A percentile compares a stretch with the other conserved stretches of the same genome.
Evolutionary conservation across 2,797 vertebrate genomes (phyloP).

Genomic region (Tragelaphus eurycerus): DNA sequence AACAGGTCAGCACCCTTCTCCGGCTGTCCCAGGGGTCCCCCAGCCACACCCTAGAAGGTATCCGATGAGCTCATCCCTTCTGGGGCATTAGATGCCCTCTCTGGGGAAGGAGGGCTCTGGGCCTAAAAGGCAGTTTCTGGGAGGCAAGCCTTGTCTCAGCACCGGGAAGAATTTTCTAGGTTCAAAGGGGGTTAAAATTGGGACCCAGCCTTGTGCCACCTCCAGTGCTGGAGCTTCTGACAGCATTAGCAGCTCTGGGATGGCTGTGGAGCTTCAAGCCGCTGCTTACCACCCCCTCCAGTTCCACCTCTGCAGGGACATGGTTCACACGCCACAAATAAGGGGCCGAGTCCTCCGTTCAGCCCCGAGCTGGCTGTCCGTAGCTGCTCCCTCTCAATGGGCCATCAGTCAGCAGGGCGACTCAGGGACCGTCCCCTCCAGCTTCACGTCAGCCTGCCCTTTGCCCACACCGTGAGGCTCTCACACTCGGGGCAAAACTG

Average conservation of each 20-base stretch:
- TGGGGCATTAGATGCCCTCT: not conserved
- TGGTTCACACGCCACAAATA: not conserved
- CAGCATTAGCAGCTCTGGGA: not conserved
- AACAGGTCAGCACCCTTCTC: not conserved
- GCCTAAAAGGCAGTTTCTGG: not conserved
- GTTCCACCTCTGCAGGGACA: not conserved
- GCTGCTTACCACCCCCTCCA: not conserved
- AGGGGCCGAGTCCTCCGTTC: not conserved
- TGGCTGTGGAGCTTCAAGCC: not conserved
- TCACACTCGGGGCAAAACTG: not conserved
- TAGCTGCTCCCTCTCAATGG: not conserved
- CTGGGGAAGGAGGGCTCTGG: not conserved
- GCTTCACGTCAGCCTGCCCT: not conserved
- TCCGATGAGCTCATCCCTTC: not conserved
- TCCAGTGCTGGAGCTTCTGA: not conserved
- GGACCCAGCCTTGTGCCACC: not conserved
- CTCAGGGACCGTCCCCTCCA: not conserved
- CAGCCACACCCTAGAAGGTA: not conserved
- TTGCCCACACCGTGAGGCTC: not conserved
- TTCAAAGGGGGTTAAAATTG: not conserved
- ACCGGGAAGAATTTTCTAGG: not conserved
- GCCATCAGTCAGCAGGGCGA: not conserved
- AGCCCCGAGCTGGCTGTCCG: not conserved
- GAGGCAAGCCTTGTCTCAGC: not conserved
- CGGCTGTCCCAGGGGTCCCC: fast-evolving